Conservation (phyloP, 2,797 vertebrate genomes). For the Mormyrus proboscirostris region DNA sequence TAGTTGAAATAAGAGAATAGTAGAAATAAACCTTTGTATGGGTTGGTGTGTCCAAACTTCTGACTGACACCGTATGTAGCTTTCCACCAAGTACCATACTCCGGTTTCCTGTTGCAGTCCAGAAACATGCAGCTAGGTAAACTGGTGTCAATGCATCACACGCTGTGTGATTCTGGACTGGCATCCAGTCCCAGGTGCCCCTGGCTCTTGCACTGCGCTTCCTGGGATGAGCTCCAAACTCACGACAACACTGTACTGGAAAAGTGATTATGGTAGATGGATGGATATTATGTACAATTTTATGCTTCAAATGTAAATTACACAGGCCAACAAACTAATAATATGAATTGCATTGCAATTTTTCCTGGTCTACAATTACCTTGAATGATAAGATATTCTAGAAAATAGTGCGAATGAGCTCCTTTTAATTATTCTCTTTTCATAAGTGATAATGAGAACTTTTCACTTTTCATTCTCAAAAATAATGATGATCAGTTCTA, state of each 20-base stretch:
- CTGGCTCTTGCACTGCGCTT: background rate
- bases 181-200: background rate
- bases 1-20: background rate
- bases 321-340: background rate
- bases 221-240: background rate
- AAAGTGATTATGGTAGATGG: background rate
- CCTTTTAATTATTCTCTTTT: background rate
- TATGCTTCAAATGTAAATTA: background rate
- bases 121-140: background rate
- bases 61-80: background rate
- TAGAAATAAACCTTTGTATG: background rate
- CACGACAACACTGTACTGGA: background rate
- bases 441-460: background rate
- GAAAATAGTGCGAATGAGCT: background rate
- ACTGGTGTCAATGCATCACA: background rate
- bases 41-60: background rate
- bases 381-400: background rate
- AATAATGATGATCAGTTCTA: background rate
- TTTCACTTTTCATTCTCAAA: conserved; percentile 7
- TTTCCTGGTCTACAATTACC: background rate
- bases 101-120: background rate
- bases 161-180: background rate
- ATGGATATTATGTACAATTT: background rate
- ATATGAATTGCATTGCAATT: background rate
- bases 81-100: background rate